Evolutionary conservation across 2,888 invertebrate genomes (phyloP).

Genomic region (Nowickia ferox): DNA sequence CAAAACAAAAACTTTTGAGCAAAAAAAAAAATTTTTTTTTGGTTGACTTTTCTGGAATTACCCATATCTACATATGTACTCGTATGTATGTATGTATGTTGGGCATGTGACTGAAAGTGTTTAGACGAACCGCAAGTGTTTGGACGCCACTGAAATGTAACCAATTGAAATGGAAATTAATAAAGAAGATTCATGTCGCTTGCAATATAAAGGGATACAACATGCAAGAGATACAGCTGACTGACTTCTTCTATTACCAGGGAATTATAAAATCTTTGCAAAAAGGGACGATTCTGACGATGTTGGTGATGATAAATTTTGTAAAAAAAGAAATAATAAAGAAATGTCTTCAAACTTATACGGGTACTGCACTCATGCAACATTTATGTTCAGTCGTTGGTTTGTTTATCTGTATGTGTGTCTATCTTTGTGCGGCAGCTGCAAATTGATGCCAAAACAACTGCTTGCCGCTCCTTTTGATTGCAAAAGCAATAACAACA

Average conservation of each 20-base stretch:
- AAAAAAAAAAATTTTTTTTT: too few species aligned
- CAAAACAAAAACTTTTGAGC: too few species aligned
- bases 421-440: constrained; percentile 50
- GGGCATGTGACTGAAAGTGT: background rate
- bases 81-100: constrained; percentile 3
- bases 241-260: constrained; percentile 37
- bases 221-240: constrained; percentile 35
- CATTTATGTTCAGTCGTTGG: constrained; percentile 28
- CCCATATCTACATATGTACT: too few species aligned
- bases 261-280: constrained; percentile 10
- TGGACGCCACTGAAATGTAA: constrained; percentile 54
- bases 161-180: constrained; percentile 66
- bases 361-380: constrained; percentile 42
- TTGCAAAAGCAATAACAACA: constrained; percentile 23
- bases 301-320: constrained; percentile 40
- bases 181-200: constrained; percentile 56
- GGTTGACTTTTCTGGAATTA: too few species aligned
- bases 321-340: background rate
- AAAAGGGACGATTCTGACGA: constrained; percentile 3
- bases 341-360: constrained; percentile 28
- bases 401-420: constrained; percentile 8
- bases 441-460: constrained; percentile 64
- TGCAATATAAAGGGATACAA: constrained; percentile 35
- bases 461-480: constrained; percentile 32
- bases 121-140: background rate